Evolutionary conservation across 2,888 invertebrate genomes (phyloP).

Genomic region (Dasysyrphus albostriatus): DNA sequence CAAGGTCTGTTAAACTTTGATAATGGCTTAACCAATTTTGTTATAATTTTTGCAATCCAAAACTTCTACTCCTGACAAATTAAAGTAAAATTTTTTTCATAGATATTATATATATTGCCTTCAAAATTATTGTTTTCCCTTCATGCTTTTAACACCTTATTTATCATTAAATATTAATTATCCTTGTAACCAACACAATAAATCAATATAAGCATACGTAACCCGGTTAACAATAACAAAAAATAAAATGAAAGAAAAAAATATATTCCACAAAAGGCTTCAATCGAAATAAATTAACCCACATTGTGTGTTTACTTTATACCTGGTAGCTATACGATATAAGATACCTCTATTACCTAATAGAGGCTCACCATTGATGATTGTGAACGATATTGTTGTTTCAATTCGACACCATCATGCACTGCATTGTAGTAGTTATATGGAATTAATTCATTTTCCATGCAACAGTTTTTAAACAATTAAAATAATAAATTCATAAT

Average conservation of each 20-base stretch:
- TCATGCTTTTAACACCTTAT: slow-evolving; percentile 37
- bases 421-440: slow-evolving; percentile 30
- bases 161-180: slow-evolving; percentile 37
- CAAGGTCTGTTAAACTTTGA: too few species aligned
- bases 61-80: too few species aligned
- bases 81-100: background rate
- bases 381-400: slow-evolving; percentile 34
- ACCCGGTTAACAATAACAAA: slow-evolving; percentile 14
- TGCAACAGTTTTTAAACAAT: slow-evolving; percentile 2
- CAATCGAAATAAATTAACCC: slow-evolving; percentile 63
- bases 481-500: background rate
- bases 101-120: background rate
- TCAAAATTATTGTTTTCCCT: background rate
- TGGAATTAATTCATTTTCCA: slow-evolving; percentile 51
- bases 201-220: slow-evolving; percentile 42
- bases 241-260: too few species aligned
- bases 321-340: slow-evolving; percentile 12
- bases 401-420: slow-evolving; percentile 22
- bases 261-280: slow-evolving; percentile 43
- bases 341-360: slow-evolving; percentile 42
- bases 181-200: slow-evolving; percentile 14
- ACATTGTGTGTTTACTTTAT: slow-evolving; percentile 56
- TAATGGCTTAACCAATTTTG: too few species aligned
- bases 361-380: slow-evolving; percentile 38
- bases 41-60: too few species aligned